phyloP scores from a whole-genome alignment of 2,113 vertebrate species.

The Tragelaphus strepsiceros region DNA sequence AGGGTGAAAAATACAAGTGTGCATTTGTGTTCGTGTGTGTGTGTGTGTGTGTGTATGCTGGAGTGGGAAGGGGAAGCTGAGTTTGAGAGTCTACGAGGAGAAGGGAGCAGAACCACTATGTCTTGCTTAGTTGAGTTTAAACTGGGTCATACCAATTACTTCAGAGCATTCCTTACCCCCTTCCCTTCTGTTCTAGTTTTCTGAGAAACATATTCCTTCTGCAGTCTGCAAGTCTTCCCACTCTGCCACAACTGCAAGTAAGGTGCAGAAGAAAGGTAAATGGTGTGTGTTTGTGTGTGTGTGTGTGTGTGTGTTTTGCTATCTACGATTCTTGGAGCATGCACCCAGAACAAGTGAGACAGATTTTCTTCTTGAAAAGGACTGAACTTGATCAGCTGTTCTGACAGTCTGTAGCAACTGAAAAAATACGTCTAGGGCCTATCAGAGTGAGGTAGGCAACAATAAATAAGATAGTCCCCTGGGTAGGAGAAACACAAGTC shows the following conservation, averaged over 20 bases:
- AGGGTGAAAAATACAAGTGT: not conserved
- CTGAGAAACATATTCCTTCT: not conserved
- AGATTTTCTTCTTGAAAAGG: not conserved
- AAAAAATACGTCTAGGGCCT: not conserved
- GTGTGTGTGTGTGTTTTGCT: not conserved
- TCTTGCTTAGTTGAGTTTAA: not conserved
- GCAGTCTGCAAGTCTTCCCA: not conserved
- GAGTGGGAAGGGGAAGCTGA: not conserved
- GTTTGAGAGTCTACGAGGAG: not conserved
- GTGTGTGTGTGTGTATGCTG: not conserved
- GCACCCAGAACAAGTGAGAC: not conserved
- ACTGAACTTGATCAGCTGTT: not conserved
- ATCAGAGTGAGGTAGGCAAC: not conserved
- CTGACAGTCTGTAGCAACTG: not conserved
- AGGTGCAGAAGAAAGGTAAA: not conserved
- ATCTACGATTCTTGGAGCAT: not conserved
- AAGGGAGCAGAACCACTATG: not conserved
- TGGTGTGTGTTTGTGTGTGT: not conserved
- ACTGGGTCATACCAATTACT: not conserved
- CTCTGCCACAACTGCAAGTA: not conserved
- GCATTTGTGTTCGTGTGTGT: not conserved
- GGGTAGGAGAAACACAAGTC: not conserved
- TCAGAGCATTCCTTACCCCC: not conserved
- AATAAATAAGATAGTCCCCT: not conserved
- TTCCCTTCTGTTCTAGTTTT: not conserved